phyloP scores from a whole-genome alignment of 2,888 invertebrate genomes.

The Lordiphosa fenestrarum region DNA sequence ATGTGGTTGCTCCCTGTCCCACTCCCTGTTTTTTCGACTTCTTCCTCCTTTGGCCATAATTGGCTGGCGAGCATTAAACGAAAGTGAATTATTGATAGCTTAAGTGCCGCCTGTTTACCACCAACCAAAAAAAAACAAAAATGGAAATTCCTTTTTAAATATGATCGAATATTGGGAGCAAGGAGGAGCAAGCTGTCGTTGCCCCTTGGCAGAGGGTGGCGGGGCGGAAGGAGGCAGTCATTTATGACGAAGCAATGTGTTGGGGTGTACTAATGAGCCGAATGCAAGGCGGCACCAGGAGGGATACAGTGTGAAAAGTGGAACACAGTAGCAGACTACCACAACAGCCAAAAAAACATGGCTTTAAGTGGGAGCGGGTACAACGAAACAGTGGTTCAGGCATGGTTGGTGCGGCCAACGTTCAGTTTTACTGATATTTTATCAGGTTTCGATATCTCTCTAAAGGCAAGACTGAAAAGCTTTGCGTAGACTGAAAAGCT shows the following conservation, averaged over 20 bases:
- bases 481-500: too few relatives aligned
- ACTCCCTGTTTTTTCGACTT: too few relatives aligned
- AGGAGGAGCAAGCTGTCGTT: constrained; percentile 53
- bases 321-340: constrained; percentile 9
- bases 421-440: too few relatives aligned
- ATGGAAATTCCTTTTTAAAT: constrained; percentile 70
- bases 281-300: constrained; percentile 23
- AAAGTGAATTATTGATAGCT: constrained; percentile 73
- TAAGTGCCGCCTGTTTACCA: constrained; percentile 23
- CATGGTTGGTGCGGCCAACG: too few relatives aligned
- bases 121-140: constrained; percentile 1
- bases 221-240: constrained; percentile 46
- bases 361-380: neutral
- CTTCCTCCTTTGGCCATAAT: constrained; percentile 36
- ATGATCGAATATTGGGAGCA: constrained; percentile 66
- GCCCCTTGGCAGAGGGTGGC: constrained; percentile 3
- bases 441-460: too few relatives aligned
- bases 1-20: constrained; percentile 42
- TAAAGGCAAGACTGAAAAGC: too few relatives aligned
- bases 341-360: neutral
- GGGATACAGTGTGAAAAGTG: neutral
- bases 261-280: constrained; percentile 61
- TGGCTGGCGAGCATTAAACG: constrained; percentile 56
- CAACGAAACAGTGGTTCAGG: neutral
- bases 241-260: constrained; percentile 68